Evolutionary conservation across 2,797 vertebrate genomes (phyloP).

Genomic region (Nyctalus aviator): DNA sequence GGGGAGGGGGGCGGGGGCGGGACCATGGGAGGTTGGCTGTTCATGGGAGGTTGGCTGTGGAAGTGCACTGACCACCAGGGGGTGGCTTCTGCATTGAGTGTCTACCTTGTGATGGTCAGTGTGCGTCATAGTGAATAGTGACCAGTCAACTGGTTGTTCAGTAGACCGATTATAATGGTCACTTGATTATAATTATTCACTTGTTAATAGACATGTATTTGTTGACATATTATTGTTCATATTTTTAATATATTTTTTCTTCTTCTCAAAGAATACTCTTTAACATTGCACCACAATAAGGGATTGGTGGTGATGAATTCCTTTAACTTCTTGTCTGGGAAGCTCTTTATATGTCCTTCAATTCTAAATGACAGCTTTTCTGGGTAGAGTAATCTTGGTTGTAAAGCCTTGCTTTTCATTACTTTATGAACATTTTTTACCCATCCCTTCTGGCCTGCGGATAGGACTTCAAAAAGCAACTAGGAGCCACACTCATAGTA

Average conservation of each 20-base stretch:
- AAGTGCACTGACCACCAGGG: too few relatives aligned
- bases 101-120: too few relatives aligned
- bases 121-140: too few relatives aligned
- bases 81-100: too few relatives aligned
- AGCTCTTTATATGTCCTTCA: background rate
- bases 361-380: background rate
- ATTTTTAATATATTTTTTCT: background rate
- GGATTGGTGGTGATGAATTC: background rate
- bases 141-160: too few relatives aligned
- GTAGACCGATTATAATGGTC: too few relatives aligned
- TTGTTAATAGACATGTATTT: background rate
- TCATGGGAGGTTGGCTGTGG: too few relatives aligned
- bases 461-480: background rate
- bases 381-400: background rate
- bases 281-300: background rate
- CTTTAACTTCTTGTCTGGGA: background rate
- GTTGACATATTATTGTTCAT: background rate
- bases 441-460: background rate
- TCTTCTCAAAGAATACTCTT: background rate
- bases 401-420: background rate
- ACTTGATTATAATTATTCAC: background rate
- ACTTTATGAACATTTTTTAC: background rate
- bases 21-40: too few relatives aligned
- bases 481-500: background rate
- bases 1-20: too few relatives aligned